Evolutionary conservation across 2,797 vertebrate species (phyloP).

Genomic region (Aeoliscus strigatus): DNA sequence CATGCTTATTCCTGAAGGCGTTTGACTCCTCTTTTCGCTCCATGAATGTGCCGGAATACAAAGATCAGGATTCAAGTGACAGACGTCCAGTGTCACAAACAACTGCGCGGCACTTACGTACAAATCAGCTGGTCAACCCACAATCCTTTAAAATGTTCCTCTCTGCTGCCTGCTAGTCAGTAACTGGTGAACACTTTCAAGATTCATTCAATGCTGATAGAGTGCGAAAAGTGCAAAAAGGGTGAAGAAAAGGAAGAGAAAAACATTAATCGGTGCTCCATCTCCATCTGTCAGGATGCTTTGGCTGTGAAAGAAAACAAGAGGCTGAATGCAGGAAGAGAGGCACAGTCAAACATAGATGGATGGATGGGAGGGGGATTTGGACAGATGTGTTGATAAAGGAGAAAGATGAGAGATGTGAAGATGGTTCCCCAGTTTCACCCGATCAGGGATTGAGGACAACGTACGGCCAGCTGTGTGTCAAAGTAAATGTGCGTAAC

Average conservation of each 20-base stretch:
- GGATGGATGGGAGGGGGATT: constrained; percentile 47
- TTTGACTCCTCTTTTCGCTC: constrained; percentile 6
- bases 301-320: constrained; percentile 51
- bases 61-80: constrained; percentile 41
- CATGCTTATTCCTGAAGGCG: too few relatives aligned
- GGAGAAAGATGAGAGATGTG: constrained; percentile 37
- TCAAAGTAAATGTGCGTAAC: constrained; percentile 22
- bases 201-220: constrained; percentile 62
- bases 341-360: constrained; percentile 57
- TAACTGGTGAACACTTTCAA: constrained; percentile 48
- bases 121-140: constrained; percentile 37
- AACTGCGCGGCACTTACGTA: constrained; percentile 54
- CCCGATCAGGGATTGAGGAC: constrained; percentile 34
- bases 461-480: constrained; percentile 15
- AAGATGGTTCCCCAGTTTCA: constrained; percentile 30
- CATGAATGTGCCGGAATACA: constrained; percentile 11
- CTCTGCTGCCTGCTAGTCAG: constrained; percentile 49
- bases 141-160: constrained; percentile 41
- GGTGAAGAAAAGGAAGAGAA: constrained; percentile 52
- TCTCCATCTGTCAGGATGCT: constrained; percentile 65
- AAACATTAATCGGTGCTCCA: constrained; percentile 58
- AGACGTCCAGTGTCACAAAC: too few relatives aligned
- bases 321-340: constrained; percentile 46
- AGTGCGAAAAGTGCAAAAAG: constrained; percentile 56
- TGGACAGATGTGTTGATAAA: constrained; percentile 56